Base-by-base conservation (phyloP, 2,113 vertebrate species). In the Callipepla squamata region DNA sequence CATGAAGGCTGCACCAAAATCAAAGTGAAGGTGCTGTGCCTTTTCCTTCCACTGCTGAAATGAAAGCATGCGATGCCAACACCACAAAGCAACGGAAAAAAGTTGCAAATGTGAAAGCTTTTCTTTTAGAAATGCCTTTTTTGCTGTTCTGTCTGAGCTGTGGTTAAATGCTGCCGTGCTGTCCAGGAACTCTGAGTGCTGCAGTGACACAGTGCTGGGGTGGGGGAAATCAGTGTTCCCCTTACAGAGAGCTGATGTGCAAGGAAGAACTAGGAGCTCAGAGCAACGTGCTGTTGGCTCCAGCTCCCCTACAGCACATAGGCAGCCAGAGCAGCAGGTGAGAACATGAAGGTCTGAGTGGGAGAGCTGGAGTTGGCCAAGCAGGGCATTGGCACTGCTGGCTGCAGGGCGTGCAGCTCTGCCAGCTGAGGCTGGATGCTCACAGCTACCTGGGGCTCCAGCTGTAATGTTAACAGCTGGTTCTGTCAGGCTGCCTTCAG, bases 381-480 rank as follows among this genome's bases (percentile, higher is more conserved):
- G 84, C n/a, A 3, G 40, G 38, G 47, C 4, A 0, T 7, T 89
- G 82, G 70, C 90, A 94, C 47, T 6, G 58, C 61, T 0, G 0
- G 38, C 75, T 59, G 53, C 5, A 5, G 81, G 45, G 57, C 42
- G 34, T 47, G 20, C 48, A 30, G 63, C 90, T 74, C 72, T 0
- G 0, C 0, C 2, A 90, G 61, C 92, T 93, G 4, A 80, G 83
- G 88, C 85, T 90, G 92, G 68, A 61, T 92, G 83, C 47, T 90
- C 73, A 44, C 80, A 80, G 88, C 85, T 72, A 32, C 68, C 66
- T 86, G 36, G 16, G 88, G 51, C 93, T 92, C 90, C 95, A 95
- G 95, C 82, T 96, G 95, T 75, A 40, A 25, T 95, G 92, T 88
- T 90, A 95, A 93, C 95, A 96, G 96, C 96, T 96, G 96, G 82